Base-by-base conservation (phyloP, 2,797 vertebrate species). In the Myotis pilosus region DNA sequence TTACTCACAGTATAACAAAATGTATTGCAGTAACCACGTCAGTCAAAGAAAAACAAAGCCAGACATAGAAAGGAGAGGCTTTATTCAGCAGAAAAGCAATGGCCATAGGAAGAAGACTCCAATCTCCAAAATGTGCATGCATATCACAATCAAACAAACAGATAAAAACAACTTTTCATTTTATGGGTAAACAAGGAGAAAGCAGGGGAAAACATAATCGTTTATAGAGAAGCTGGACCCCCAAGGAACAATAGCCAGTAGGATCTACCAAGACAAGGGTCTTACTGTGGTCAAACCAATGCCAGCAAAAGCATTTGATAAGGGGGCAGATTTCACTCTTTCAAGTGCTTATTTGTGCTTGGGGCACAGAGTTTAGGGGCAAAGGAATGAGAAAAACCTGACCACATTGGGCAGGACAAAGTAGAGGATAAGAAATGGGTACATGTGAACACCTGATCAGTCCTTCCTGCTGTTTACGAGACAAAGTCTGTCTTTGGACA, bases 41-140 rank as follows among this genome's bases (percentile, higher is more conserved):
- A 16, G 2, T 41, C 82, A 91, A 92, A 64, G 41, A 53, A 81
- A 92, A 94, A 78, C 28, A 94, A 87, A 71, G 30, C 16, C 28
- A 38, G 53, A 76, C 8, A 51, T 64, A 69, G 13, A 75, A 80
- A 84, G 47, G 36, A 82, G 20, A 71, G 1, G 0, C 68, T 49
- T 90, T 47, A 51, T 49, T 57, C 33, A 72, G 44, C 55, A 79
- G 60, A 60, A 92, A 51, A 9, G 23, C 12, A 75, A 60, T 55
- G 60, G 2, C 6, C 49, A 36, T 79, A 87, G 13, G 19, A 28
- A 64, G 10, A 93, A 60, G 2, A 44, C 19, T 53, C 3, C 12
- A 23, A 28, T 86, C 11, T 69, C 23, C 62, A 47, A 85, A 95
- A 91, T 69, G 4, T 62, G 17, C 72, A 89, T 53, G 20, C 17